Base-by-base conservation (phyloP, 1,140 invertebrate species). In the Lycorma delicatula region DNA sequence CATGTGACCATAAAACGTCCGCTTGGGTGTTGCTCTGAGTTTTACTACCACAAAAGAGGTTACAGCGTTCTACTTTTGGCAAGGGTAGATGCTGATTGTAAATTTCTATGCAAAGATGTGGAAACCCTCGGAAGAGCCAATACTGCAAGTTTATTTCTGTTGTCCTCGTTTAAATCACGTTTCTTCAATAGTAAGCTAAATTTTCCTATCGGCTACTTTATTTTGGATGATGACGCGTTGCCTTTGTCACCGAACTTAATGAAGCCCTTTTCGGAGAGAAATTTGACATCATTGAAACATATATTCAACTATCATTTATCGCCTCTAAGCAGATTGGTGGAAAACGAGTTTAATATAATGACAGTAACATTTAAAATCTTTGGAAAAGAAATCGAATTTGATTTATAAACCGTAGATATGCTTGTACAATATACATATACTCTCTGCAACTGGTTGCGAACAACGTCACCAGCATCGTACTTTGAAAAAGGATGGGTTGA, bases 291-390 rank as follows among this genome's bases (percentile, higher is more conserved):
- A 20, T 23, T 62, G 22, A 56, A 72, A 58, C 61, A 61, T 51
- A 64, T 70, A 38, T 74, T 67, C 60, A 73, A 75, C 57, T 75
- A 72, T 60, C 50, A 63, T 38, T 55, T 65, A 44, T 58, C 55
- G 25, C 25, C 64, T 46, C 67, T 64, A n/a, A 46, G 65, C 36
- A 47, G 67, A 38, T 64, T 68, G n/a, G 63, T 74, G 6, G 73
- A 76, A 59, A 74, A 75, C 61, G 66, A 66, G 6, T 76, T 75
- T 66, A 71, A 72, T 6, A 71, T 74, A 47, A 59, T 79, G 26
- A 58, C 69, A 6, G 64, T 67, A 23, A 66, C 68, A 50, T 78
- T 72, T 63, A 61, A 72, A 63, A 67, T 76, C 36, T 72, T 76
- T 28, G 53, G 63, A 59, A 65, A 48, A 11, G 65, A 67, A 36